phyloP scores from a whole-genome alignment of 2,797 vertebrate genomes.

The Fundulus diaphanus region DNA sequence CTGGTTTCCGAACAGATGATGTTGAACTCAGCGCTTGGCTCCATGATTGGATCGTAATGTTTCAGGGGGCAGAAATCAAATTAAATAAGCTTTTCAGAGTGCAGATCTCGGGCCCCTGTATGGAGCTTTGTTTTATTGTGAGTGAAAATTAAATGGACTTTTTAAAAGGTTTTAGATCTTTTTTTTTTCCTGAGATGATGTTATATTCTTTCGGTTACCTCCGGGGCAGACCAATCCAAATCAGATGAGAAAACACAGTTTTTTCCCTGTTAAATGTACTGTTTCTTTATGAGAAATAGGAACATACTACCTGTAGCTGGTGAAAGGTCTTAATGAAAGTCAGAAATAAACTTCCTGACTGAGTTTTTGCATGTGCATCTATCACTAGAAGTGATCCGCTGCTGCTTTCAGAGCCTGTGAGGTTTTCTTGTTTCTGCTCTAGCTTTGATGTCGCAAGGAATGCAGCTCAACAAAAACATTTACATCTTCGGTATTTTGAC shows the following conservation, averaged over 20 bases:
- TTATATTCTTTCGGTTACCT: not conserved
- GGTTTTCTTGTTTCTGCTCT: conserved; percentile 16
- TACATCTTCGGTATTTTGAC: conserved; percentile 40
- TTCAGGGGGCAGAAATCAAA: conserved; percentile 15
- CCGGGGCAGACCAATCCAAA: not conserved
- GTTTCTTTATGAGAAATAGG: not conserved
- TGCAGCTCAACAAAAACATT: conserved; percentile 65
- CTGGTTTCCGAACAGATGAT: not conserved
- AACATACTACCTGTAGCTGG: not conserved
- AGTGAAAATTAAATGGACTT: not conserved
- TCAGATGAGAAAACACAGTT: not conserved
- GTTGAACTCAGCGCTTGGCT: conserved; percentile 15
- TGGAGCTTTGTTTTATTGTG: not conserved
- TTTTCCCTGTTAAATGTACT: not conserved
- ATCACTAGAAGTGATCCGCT: conserved; percentile 27
- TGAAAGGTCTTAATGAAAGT: not conserved
- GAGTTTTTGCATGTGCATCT: conserved; percentile 7
- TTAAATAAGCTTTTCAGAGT: not conserved
- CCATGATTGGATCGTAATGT: conserved; percentile 26
- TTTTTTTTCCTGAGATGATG: not conserved
- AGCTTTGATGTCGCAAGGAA: conserved; percentile 67
- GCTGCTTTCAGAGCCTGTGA: conserved; percentile 5
- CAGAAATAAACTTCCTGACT: conserved; percentile 9
- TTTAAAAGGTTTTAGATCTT: not conserved
- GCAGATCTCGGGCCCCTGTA: not conserved